Evolutionary conservation across 2,113 vertebrate genomes (phyloP), one percentile per base, ranked within the genome.

Genomic region (Fulica atra): DNA sequence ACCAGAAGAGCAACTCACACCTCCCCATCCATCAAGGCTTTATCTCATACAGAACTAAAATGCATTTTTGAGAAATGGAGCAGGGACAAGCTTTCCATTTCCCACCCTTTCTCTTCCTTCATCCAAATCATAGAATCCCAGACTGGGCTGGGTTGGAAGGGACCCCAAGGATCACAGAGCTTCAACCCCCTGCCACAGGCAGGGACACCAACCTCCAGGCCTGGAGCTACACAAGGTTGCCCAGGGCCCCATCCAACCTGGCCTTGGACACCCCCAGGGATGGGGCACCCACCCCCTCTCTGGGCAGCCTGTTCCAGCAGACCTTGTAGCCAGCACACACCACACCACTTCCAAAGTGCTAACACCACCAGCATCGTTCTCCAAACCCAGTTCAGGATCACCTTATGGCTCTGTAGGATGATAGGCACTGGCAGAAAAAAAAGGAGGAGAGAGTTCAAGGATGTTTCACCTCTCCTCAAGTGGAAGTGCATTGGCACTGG

Each of bases 361-460:
- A 29, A 21, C 16, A 38, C 12, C 23, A 38, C 50, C 12, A 18
- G 0, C 10, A 24, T 24, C 8, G 0, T n/a, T 63, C 69, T 65
- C 68, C 56, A 76, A 54, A 64, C 3, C 15, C 2, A 2, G 10
- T 7, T 63, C 50, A 64, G 25, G 63, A 28, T 48, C 68, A 29
- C 7, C 8, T 19, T 42, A 7, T 9, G 16, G 23, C 35, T 42
- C 20, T 26, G 19, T 0, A 1, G 18, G 7, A 3, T 2, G 11
- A 36, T 2, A 54, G 24, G 10, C 11, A 21, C 4, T 28, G 38
- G 38, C 10, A 48, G 36, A 31, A 8, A 46, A 42, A 23, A 24
- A 53, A 16, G 44, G 15, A 63, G 9, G 23, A 35, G 4, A 23
- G 25, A 71, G 26, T 28, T 85, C 50, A 76, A 40, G 48, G 76